Evolutionary conservation across 2,797 vertebrate species (phyloP), one percentile per base, ranked within the genome.

Genomic region (Helarctos malayanus): DNA sequence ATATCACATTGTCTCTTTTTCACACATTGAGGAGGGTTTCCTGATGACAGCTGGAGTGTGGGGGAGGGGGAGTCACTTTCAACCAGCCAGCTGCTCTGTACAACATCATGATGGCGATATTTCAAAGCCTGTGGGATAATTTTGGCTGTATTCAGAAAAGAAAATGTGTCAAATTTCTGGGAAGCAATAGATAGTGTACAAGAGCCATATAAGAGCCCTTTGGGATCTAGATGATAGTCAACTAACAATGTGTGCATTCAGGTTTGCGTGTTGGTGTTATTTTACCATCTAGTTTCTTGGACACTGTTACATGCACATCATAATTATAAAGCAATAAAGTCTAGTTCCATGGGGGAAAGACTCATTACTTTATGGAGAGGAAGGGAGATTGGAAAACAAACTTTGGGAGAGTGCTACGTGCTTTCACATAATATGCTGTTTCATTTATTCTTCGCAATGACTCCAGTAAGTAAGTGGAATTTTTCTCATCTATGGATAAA

Each of bases 11-110:
- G 76, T 85, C 76, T 95, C 89, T 97, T 97, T 95, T 90, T 88
- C 69, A 83, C n/a, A 71, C 84, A 52, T 54, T 10, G 32, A 75
- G 59, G 54, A 89, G 86, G 94, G 47, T 90, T 94, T 97, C 97
- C 82, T 75, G 89, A 95, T 95, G 97, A 97, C 95, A 97, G 95
- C 94, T 98, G 96, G 92, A 84, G 96, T 45, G 5, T 89, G 92
- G 95, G 92, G 87, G 97, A 90, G 69, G 95, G 86, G 92, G 9
- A 91, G 59, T 52, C 86, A 52, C 92, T 95, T 96, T 91, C 84
- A 96, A 0, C 97, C 93, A 94, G n/a, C 93, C 97, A 97, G 97
- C 95, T 97, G 97, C 97, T 97, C 47, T 41, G 88, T 69, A 79
- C 84, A 59, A 2, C 87, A 76, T 94, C 87, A 27, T 13, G 95